Percentiles rank a stretch among this genome's conserved stretches.
Conservation (phyloP, 2,113 vertebrate genomes). For the Cebidichthys violaceus region DNA sequence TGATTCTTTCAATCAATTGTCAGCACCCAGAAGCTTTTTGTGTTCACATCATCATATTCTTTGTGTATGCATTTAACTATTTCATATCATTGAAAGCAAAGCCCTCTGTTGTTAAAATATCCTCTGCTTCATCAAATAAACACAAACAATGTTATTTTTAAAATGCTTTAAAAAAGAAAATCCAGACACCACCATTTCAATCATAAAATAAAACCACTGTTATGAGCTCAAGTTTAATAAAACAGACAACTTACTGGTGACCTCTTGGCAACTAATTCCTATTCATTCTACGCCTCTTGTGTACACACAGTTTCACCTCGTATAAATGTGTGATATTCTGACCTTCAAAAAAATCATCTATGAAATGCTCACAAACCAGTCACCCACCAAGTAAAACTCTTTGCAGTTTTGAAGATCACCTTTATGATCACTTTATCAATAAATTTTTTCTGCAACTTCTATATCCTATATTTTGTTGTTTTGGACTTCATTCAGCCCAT, state of each 20-base stretch:
- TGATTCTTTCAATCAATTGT: conserved; percentile 2
- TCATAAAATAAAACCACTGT: neutral
- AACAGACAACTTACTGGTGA: neutral
- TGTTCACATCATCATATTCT: conserved; percentile 18
- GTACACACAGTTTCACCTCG: neutral
- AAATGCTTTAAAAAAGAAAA: neutral
- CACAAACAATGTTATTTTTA: neutral
- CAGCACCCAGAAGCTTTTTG: neutral
- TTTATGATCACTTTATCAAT: neutral
- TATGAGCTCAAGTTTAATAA: neutral
- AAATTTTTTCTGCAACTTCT: neutral
- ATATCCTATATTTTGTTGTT: neutral
- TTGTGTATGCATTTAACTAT: conserved; percentile 20
- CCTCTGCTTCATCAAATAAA: neutral
- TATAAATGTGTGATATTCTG: neutral
- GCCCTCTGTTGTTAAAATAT: neutral
- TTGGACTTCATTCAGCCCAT: neutral
- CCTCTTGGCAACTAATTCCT: neutral
- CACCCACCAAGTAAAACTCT: neutral
- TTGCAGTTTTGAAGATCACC: neutral
- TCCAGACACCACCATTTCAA: neutral
- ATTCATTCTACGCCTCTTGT: neutral
- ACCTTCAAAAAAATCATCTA: neutral
- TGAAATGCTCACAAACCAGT: neutral
- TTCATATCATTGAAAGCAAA: neutral